These are phyloP conservation scores for Argentina silus DNA, from an alignment of 2,797 vertebrate species.

Conservation along the genomic window DNA sequence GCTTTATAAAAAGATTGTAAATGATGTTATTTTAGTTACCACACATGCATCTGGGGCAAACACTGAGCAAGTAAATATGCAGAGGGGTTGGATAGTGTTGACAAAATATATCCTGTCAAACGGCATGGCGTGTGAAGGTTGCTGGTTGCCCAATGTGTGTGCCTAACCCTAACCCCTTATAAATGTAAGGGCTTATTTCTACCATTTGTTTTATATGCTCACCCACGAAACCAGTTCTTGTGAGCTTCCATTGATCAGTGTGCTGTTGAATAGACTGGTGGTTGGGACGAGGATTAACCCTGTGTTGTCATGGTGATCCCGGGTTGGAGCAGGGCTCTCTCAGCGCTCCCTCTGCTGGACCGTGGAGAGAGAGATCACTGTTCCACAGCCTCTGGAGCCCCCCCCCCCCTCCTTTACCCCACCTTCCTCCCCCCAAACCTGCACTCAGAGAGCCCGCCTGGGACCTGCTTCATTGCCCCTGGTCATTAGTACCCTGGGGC, in stretches of 20 bases:
- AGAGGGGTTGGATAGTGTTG: constrained; percentile 53
- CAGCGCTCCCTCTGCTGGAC: constrained; percentile 28
- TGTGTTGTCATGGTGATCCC: constrained; percentile 48
- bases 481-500: constrained; percentile 23
- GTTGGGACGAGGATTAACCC: constrained; percentile 63
- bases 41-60: constrained; percentile 67
- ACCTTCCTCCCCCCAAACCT: background rate
- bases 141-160: constrained; percentile 52
- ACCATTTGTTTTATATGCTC: constrained; percentile 43
- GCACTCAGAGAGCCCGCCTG: background rate
- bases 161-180: constrained; percentile 53
- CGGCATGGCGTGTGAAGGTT: constrained; percentile 38
- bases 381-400: background rate
- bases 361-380: constrained; percentile 26
- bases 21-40: constrained; percentile 71
- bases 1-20: constrained; percentile 63
- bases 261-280: constrained; percentile 44
- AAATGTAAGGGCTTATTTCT: constrained; percentile 52
- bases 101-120: constrained; percentile 54
- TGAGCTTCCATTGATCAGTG: constrained; percentile 66
- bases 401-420: background rate
- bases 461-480: constrained; percentile 11
- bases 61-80: constrained; percentile 59
- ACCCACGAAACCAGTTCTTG: constrained; percentile 49
- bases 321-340: constrained; percentile 34